phyloP scores from a whole-genome alignment of 2,888 invertebrate genomes.

The Petrolisthes manimaculis region DNA sequence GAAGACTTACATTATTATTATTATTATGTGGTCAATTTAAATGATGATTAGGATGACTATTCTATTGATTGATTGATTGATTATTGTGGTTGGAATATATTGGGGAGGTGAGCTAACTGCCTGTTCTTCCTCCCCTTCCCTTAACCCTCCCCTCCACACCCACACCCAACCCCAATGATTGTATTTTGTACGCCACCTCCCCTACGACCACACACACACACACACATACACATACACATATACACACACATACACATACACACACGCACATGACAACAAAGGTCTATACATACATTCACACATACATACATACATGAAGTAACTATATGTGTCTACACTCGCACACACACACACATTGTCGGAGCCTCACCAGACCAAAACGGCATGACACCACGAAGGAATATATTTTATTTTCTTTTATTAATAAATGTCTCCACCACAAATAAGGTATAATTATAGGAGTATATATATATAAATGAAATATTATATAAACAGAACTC shows the following conservation, averaged over 20 bases:
- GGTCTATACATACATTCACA: neutral
- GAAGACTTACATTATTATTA: too few relatives aligned
- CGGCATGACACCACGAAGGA: constrained; percentile 40
- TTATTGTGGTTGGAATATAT: neutral
- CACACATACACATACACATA: constrained; percentile 32
- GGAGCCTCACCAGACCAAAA: neutral
- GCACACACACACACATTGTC: neutral
- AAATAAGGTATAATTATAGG: constrained; percentile 43
- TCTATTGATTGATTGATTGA: too few relatives aligned
- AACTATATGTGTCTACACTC: too few relatives aligned
- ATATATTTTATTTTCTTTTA: constrained; percentile 55
- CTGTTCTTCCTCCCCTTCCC: neutral
- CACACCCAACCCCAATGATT: neutral
- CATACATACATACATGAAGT: constrained; percentile 8
- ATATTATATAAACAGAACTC: constrained; percentile 22
- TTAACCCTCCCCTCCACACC: neutral
- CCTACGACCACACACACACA: neutral
- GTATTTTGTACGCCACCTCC: constrained; percentile 4
- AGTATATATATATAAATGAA: constrained; percentile 48
- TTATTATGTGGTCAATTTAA: too few relatives aligned
- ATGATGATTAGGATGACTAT: too few relatives aligned
- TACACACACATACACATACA: constrained; percentile 22
- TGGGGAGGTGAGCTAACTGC: neutral
- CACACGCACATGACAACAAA: constrained; percentile 11
- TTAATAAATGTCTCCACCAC: constrained; percentile 26